Base-by-base conservation (phyloP, 2,113 vertebrate species). In the Dicrurus megarhynchus region DNA sequence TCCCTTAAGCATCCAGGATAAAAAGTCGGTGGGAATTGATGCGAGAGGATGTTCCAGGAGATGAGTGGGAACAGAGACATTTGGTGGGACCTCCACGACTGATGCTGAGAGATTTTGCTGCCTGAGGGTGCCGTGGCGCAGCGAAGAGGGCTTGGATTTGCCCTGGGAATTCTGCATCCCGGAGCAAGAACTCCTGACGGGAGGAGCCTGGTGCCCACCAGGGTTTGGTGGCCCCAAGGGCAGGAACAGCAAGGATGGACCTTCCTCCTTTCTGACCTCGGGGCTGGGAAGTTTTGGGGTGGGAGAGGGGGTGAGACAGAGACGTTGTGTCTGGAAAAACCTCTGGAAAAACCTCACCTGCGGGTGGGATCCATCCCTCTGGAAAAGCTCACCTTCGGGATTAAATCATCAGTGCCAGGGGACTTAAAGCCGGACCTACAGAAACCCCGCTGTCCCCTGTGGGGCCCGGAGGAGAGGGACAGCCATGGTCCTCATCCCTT, bases 101-200 rank as follows among this genome's bases (percentile, higher is more conserved):
- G 46, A 30, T 10, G 6, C 35, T 37, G 39, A 63, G 63, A 12
- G 5, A 11, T 24, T 42, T 42, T 69, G 71, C 33, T 35, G 7
- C n/a, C 68, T 3, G 15, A 67, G 46, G 46, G 30, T 42, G 50
- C 37, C 0, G 0, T 1, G 22, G 42, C 23, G 14, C 30, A 61
- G n/a, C 69, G 46, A 27, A 61, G 79, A 76, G 35, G 23, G 21
- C 13, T 64, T 56, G 69, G 53, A 24, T 68, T 71, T 60, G 49
- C 55, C 4, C n/a, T 57, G 70, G 63, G 50, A 53, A 80, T 65
- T 41, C 87, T 61, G 68, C 37, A 44, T 7, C 12, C 15, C 7
- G 7, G 35, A 61, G 20, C 35, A 68, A 10, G 22, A 6, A 8
- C 18, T 81, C 15, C 68, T 69, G 74, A 32, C 4, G 33, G 39